Conservation (phyloP, 2,797 vertebrate species). For the Enteromius mattozi region DNA sequence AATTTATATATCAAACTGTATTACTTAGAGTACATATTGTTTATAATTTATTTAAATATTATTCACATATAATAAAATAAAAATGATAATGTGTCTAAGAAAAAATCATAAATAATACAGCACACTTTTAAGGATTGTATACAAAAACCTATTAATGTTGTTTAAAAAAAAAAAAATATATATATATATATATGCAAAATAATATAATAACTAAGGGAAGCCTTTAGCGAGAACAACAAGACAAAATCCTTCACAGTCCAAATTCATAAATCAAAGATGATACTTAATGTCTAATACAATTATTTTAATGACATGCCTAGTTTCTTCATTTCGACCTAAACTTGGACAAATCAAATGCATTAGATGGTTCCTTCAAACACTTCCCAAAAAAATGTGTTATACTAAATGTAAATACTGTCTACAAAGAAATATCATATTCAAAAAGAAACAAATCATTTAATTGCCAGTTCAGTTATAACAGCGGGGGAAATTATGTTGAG, state of each 20-base stretch:
- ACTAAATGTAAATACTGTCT: slow-evolving; percentile 13
- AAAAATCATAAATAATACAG: not conserved
- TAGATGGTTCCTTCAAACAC: not conserved
- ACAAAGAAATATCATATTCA: slow-evolving; percentile 11
- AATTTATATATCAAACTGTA: not conserved
- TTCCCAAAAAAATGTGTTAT: not conserved
- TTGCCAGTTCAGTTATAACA: slow-evolving; percentile 38
- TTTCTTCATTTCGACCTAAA: not conserved
- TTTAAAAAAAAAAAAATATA: not conserved
- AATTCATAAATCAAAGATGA: not conserved
- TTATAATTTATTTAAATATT: no score
- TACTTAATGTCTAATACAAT: not conserved
- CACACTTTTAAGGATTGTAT: not conserved
- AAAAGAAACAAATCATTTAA: slow-evolving; percentile 28
- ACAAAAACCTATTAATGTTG: not conserved
- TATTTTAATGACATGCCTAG: not conserved
- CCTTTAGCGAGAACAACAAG: not conserved
- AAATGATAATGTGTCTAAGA: no score
- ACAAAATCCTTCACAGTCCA: not conserved
- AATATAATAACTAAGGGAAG: not conserved
- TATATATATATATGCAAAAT: not conserved
- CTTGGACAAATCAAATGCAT: not conserved
- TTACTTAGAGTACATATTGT: no score
- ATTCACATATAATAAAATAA: not conserved
- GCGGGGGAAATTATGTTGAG: slow-evolving; percentile 36